Base-by-base conservation (phyloP, 2,888 invertebrate species). In the Catocala nupta region DNA sequence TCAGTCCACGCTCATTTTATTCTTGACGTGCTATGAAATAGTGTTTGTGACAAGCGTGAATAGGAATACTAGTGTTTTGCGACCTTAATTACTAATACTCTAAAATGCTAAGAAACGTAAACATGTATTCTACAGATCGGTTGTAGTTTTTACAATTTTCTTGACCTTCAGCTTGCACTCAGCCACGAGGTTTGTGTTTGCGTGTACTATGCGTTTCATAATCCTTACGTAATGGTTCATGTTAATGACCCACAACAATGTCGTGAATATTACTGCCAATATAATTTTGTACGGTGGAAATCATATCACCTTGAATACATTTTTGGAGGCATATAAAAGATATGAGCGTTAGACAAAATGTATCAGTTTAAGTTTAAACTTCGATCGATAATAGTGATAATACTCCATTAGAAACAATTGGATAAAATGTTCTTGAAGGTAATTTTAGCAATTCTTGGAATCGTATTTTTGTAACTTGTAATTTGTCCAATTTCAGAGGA, bases 391-490 rank as follows among this genome's bases (percentile, higher is more conserved):
- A 45, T 12, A 13, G 6, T 45, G 12, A 45, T 11, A 9, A 57
- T 16, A 55, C 8, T 55, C 25, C 5, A 34, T 50, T 64, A 64
- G 25, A 1, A 25, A 3, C 7, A 62, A 48, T 49, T 5, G 5
- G 25, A 67, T 3, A 3, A 65, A 52, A 75, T 75, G 75, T 77
- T 68, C 12, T 48, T 73, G 1, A 75, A 77, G 75, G 75, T 75
- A 75, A 11, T 5, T 33, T 36, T 13, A 39, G 4, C 7, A 13
- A 3, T 47, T 5, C 4, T 3, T 25, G 25, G 1, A 25, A 25
- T 3, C 25, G 25, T 7, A 3, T 1, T 5, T 43, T 5, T n/a
- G n/a, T 43, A 25, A 25, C 25, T 1, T 4, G 1, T 25, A 25
- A 25, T 25, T 3, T 25, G 1, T 25, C 25, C 4, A 3, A 25